These are phyloP conservation scores for Brachypodius melanocephalos DNA, from an alignment of 2,113 vertebrate species.

Conservation along the genomic window DNA sequence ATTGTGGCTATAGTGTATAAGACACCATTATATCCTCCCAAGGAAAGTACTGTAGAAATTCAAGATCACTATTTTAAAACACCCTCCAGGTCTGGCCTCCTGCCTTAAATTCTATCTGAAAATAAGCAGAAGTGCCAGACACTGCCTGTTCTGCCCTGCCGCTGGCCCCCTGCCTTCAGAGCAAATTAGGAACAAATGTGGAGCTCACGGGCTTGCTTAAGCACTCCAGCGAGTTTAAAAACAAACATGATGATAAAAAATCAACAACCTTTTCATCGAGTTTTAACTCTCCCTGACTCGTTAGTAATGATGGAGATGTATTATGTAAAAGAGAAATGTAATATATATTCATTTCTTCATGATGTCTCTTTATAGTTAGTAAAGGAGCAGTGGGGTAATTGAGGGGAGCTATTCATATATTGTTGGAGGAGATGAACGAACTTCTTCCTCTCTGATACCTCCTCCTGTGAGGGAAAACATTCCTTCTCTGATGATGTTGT, in stretches of 20 bases:
- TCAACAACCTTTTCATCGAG: not conserved
- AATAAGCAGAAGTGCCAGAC: conserved; percentile 53
- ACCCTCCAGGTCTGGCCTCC: conserved; percentile 2
- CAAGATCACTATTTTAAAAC: conserved; percentile 1
- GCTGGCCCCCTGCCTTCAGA: conserved; percentile 34
- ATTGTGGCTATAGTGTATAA: not conserved
- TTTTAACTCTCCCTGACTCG: not conserved
- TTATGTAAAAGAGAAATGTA: not conserved
- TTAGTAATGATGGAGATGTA: not conserved
- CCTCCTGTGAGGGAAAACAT: conserved; percentile 16
- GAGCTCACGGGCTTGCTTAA: not conserved
- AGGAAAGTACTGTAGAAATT: conserved; percentile 10
- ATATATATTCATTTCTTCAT: not conserved
- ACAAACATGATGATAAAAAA: conserved; percentile 4
- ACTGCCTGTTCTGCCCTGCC: not conserved
- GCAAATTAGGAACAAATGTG: conserved; percentile 59
- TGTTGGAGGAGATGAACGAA: conserved; percentile 7
- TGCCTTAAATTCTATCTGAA: conserved; percentile 43
- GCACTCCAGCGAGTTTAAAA: conserved; percentile 18
- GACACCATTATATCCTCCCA: not conserved
- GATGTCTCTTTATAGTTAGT: not conserved
- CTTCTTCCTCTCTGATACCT: not conserved
- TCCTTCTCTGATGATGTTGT: conserved; percentile 44
- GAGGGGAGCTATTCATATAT: not conserved
- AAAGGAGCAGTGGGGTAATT: not conserved